A percentile compares a stretch with the other conserved stretches of the same genome.
Conservation (phyloP, 2,888 invertebrate genomes). For the Leptogaster cylindrica region DNA sequence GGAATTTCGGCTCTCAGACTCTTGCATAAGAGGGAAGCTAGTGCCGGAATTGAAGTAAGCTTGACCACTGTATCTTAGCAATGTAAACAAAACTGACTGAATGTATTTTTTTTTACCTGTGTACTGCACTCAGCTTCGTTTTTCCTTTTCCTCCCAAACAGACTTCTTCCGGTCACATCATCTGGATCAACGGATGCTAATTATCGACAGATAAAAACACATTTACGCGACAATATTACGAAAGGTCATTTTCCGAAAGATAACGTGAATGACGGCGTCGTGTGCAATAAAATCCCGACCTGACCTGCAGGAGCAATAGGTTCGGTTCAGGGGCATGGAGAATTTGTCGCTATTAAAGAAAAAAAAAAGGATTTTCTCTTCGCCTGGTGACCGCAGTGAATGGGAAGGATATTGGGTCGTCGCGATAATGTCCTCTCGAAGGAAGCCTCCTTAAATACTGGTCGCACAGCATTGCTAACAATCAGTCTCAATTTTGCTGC, state of each 20-base stretch:
- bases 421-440: not conserved
- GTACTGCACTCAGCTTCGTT: no score
- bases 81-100: no score
- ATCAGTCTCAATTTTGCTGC: slow-evolving; percentile 25
- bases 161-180: no score
- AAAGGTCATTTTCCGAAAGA: slow-evolving; percentile 3
- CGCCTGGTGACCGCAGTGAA: not conserved
- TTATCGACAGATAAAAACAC: slow-evolving; percentile 22
- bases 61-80: no score
- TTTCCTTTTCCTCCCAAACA: no score
- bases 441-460: slow-evolving; percentile 7
- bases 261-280: slow-evolving; percentile 8
- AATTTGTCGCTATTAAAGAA: not conserved
- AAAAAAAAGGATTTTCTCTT: not conserved
- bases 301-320: not conserved
- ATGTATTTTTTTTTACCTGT: no score
- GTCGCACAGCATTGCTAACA: not conserved
- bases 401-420: not conserved
- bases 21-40: no score
- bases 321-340: not conserved
- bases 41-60: no score
- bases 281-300: slow-evolving; percentile 14
- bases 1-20: no score
- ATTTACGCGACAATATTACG: slow-evolving; percentile 24
- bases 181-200: no score